These are phyloP conservation scores for Nesoenas mayeri DNA, from an alignment of 2,113 vertebrate species.

Conservation along the genomic window DNA sequence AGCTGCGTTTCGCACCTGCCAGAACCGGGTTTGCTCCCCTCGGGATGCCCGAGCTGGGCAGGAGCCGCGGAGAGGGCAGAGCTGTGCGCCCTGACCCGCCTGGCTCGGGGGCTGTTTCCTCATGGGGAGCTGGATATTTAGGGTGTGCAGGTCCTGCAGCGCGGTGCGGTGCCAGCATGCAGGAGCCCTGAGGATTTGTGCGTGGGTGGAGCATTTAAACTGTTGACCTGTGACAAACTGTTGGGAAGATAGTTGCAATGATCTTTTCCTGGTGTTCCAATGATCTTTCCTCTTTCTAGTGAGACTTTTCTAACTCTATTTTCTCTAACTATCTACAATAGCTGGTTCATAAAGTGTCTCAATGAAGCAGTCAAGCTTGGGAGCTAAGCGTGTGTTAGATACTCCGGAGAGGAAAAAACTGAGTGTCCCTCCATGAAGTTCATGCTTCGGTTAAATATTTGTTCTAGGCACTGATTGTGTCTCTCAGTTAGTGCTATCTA, in stretches of 20 bases:
- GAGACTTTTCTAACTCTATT: not conserved
- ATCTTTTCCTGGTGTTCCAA: too few relatives aligned
- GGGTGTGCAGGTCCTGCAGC: fast-evolving
- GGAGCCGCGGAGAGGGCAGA: not conserved
- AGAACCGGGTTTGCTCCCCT: too few relatives aligned
- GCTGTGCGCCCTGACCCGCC: fast-evolving
- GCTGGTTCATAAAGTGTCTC: fast-evolving
- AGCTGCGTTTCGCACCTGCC: too few relatives aligned
- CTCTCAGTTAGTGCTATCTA: not conserved
- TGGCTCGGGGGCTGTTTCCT: not conserved
- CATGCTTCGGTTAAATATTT: fast-evolving
- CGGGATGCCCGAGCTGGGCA: too few relatives aligned
- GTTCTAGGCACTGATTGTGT: not conserved
- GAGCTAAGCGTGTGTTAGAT: fast-evolving
- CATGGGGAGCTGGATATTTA: fast-evolving
- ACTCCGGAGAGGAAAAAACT: fast-evolving
- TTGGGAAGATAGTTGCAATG: fast-evolving
- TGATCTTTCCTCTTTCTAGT: not conserved
- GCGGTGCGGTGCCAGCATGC: fast-evolving
- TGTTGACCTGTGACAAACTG: fast-evolving
- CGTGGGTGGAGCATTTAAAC: fast-evolving
- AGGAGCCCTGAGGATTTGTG: fast-evolving
- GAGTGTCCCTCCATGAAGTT: not conserved
- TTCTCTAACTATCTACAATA: not conserved
- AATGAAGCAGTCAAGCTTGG: fast-evolving